phyloP scores from a whole-genome alignment of 2,113 vertebrate species.

The Saguinus midas region DNA sequence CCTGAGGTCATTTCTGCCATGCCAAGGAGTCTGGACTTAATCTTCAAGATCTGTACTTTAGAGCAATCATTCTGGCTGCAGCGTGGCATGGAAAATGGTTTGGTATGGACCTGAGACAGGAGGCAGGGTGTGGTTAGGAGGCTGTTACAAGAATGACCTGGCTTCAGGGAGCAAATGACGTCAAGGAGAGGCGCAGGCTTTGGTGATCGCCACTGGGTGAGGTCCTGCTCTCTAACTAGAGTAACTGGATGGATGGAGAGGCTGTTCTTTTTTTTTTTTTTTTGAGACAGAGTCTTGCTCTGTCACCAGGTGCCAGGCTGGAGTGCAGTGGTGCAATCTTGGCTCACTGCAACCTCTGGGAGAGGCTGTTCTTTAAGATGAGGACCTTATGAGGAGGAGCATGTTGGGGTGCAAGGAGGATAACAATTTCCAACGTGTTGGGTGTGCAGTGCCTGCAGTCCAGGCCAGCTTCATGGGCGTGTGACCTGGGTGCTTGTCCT shows the following conservation, averaged over 20 bases:
- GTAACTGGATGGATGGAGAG: background rate
- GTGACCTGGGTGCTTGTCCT: background rate
- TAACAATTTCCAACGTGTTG: background rate
- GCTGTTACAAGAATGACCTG: background rate
- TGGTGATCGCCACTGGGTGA: fast-evolving
- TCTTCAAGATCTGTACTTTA: background rate
- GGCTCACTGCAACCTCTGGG: too few relatives aligned
- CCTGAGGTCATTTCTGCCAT: background rate
- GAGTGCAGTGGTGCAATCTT: too few relatives aligned
- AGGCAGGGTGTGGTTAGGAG: background rate
- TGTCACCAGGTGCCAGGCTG: too few relatives aligned
- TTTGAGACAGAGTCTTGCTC: too few relatives aligned
- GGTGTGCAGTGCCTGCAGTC: background rate
- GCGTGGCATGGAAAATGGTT: background rate
- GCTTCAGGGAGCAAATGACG: background rate
- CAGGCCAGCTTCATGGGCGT: background rate
- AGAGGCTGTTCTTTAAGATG: background rate
- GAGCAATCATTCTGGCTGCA: background rate
- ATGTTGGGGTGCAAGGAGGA: background rate
- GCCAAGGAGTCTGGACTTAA: background rate
- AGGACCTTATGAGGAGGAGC: background rate
- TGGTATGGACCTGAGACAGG: background rate
- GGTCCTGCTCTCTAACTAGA: background rate
- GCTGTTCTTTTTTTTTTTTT: background rate
- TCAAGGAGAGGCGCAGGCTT: background rate